A percentile compares a stretch with the other conserved stretches of the same genome.
Evolutionary conservation across 2,113 vertebrate genomes (phyloP).

Genomic region (Trichechus manatus): DNA sequence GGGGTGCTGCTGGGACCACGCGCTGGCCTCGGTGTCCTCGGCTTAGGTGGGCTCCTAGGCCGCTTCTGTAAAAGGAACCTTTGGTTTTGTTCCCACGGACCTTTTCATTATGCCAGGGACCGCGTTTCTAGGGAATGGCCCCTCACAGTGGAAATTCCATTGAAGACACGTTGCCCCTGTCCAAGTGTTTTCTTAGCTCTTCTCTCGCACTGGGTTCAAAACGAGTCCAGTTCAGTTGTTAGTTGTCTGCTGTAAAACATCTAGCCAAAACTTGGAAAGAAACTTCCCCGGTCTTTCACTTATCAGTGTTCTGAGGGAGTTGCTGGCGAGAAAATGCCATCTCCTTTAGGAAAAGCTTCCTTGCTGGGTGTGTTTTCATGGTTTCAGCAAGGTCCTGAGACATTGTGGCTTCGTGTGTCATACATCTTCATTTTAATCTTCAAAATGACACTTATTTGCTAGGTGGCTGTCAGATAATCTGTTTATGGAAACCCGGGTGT

Average conservation of each 20-base stretch:
- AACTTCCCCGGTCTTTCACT: not conserved
- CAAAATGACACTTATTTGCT: conserved; percentile 10
- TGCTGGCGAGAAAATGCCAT: conserved; percentile 40
- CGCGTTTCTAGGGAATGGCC: too few relatives aligned
- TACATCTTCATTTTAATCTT: conserved; percentile 45
- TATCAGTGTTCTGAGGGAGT: not conserved
- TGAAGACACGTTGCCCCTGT: too few relatives aligned
- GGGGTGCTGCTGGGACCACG: too few relatives aligned
- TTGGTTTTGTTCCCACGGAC: too few relatives aligned
- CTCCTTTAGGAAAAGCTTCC: conserved; percentile 24
- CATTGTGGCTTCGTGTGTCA: not conserved
- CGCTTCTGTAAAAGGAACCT: too few relatives aligned
- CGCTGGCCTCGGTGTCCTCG: too few relatives aligned
- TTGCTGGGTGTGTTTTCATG: not conserved
- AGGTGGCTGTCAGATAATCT: not conserved
- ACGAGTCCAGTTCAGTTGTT: too few relatives aligned
- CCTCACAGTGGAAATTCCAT: too few relatives aligned
- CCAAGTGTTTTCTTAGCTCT: too few relatives aligned
- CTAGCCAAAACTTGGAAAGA: not conserved
- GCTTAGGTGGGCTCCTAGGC: too few relatives aligned
- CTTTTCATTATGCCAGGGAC: too few relatives aligned
- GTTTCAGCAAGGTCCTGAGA: not conserved
- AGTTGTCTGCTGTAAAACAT: not conserved
- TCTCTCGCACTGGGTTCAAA: too few relatives aligned
- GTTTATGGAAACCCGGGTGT: not conserved